Evolutionary conservation across 2,797 vertebrate species (phyloP).

Genomic region (Acipenser ruthenus): DNA sequence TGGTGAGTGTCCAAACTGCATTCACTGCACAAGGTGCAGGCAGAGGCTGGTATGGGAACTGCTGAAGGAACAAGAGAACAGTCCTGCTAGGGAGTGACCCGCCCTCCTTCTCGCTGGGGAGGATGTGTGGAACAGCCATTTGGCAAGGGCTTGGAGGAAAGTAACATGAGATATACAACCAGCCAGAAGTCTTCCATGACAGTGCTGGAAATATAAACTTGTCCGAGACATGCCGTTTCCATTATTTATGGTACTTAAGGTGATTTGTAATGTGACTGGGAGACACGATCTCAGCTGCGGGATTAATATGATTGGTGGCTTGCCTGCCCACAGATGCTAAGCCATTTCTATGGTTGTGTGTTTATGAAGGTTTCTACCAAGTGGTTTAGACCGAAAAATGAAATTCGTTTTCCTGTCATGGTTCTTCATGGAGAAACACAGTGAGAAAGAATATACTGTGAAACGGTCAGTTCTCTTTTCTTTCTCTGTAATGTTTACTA

Average conservation of each 20-base stretch:
- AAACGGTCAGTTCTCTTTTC: too few relatives aligned
- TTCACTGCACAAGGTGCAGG: too few relatives aligned
- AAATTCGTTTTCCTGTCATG: too few relatives aligned
- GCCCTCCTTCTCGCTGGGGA: neutral
- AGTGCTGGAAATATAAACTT: conserved; percentile 8
- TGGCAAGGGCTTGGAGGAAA: neutral
- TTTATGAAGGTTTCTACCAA: too few relatives aligned
- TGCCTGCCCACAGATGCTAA: conserved; percentile 11
- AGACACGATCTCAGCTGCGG: conserved; percentile 26
- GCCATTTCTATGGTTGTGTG: too few relatives aligned
- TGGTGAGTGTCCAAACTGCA: too few relatives aligned
- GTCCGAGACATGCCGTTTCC: neutral
- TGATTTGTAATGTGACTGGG: conserved; percentile 49
- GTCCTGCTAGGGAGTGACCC: neutral
- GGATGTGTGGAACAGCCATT: neutral
- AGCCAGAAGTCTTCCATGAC: conserved; percentile 1
- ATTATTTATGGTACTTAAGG: conserved; percentile 6
- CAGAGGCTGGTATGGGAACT: conserved; percentile 1
- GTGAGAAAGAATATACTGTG: too few relatives aligned
- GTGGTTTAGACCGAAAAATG: too few relatives aligned
- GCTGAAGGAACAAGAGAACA: neutral
- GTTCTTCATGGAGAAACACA: too few relatives aligned
- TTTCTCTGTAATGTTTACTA: too few relatives aligned
- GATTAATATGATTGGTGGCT: conserved; percentile 36
- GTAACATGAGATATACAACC: neutral